These are phyloP conservation scores for Gambusia yucatana DNA, from an alignment of 2,797 vertebrate species.

Conservation along the genomic window DNA sequence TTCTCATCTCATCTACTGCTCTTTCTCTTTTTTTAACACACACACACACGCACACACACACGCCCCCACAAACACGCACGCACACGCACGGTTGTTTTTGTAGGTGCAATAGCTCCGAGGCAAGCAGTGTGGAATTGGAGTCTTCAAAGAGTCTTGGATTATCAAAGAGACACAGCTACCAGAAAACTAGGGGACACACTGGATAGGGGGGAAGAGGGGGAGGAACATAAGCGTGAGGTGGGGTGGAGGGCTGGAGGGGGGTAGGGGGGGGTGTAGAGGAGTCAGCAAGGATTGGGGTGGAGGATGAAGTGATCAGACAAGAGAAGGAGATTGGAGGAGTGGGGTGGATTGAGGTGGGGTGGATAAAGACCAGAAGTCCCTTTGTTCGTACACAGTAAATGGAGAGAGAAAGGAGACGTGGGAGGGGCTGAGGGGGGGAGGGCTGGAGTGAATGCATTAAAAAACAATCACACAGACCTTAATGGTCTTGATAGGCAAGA, in stretches of 20 bases:
- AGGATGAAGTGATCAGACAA: constrained; percentile 80
- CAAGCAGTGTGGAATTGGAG: constrained; percentile 81
- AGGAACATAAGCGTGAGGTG: constrained; percentile 71
- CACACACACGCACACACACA: constrained; percentile 34
- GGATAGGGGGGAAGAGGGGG: constrained; percentile 61
- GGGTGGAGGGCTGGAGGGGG: constrained; percentile 3
- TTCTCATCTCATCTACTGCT: constrained; percentile 70
- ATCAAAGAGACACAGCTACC: constrained; percentile 84
- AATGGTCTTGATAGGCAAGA: constrained; percentile 76
- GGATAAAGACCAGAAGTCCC: constrained; percentile 73
- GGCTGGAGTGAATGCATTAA: constrained; percentile 66
- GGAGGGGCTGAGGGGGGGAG: not conserved
- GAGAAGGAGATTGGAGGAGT: constrained; percentile 33
- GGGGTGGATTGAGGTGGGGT: constrained; percentile 45
- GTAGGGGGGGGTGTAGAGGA: constrained; percentile 54
- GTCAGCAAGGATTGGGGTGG: constrained; percentile 76
- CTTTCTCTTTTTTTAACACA: constrained; percentile 34
- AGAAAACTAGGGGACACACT: constrained; percentile 80
- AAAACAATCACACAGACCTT: constrained; percentile 72
- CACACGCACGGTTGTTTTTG: constrained; percentile 77
- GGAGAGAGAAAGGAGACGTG: constrained; percentile 28
- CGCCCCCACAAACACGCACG: constrained; percentile 32
- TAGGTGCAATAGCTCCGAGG: constrained; percentile 82
- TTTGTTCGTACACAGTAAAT: constrained; percentile 73
- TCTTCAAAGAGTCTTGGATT: constrained; percentile 84